These are phyloP conservation scores for Trichogramma dendrolimi DNA, from an alignment of 2,888 invertebrate species.

Conservation along the genomic window DNA sequence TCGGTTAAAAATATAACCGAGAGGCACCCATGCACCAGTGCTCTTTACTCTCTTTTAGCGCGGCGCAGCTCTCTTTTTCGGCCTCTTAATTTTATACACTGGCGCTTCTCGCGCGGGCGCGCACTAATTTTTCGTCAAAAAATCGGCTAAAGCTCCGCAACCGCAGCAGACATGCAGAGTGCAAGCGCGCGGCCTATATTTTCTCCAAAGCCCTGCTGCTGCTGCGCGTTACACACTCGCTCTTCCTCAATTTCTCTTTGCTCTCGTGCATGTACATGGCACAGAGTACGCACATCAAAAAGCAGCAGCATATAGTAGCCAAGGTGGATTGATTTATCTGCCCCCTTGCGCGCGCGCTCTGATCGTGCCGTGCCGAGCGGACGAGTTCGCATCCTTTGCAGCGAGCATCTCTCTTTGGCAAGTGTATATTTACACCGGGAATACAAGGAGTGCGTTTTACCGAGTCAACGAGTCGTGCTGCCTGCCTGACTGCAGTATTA, in stretches of 20 bases:
- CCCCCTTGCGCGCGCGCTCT: conserved; percentile 12
- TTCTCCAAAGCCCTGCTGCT: background rate
- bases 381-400: background rate
- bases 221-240: background rate
- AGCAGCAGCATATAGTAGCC: conserved; percentile 1
- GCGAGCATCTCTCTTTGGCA: conserved; percentile 12
- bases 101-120: background rate
- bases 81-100: conserved; percentile 14
- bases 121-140: conserved; percentile 12
- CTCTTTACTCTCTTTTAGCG: too few species aligned
- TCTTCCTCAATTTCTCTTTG: background rate
- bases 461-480: conserved; percentile 19
- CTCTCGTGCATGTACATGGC: conserved; percentile 28
- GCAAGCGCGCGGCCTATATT: conserved; percentile 1
- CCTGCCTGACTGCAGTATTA: too few species aligned
- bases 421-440: conserved; percentile 1
- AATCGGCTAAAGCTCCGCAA: too few species aligned
- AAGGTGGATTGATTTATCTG: conserved; percentile 29
- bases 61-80: background rate
- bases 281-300: conserved; percentile 31
- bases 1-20: too few species aligned
- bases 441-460: conserved; percentile 20
- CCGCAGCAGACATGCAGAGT: background rate
- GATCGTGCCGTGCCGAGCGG: background rate
- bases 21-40: too few species aligned